Evolutionary conservation across 2,888 invertebrate species (phyloP).

Genomic region (Panzeria rudis): DNA sequence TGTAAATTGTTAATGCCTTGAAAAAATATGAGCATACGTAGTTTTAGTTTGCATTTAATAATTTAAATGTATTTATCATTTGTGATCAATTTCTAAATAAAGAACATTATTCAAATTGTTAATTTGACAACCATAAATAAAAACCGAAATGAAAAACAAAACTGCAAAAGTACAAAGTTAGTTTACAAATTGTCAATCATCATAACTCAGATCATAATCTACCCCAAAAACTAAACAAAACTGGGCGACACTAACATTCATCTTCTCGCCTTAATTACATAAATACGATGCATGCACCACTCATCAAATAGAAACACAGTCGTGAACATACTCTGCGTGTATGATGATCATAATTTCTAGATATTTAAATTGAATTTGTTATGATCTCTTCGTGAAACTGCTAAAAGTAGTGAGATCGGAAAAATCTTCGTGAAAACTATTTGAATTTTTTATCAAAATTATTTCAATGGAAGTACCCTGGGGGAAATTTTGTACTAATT

Average conservation of each 20-base stretch:
- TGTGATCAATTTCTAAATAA: constrained; percentile 13
- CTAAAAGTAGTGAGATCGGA: not conserved
- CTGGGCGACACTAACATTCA: constrained; percentile 7
- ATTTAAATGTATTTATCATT: constrained; percentile 2
- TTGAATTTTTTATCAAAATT: too few relatives aligned
- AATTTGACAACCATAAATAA: constrained; percentile 59
- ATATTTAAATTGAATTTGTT: constrained; percentile 54
- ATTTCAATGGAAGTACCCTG: too few relatives aligned
- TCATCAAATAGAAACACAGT: constrained; percentile 41
- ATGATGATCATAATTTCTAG: constrained; percentile 69
- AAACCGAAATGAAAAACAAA: not conserved
- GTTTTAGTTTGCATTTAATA: not conserved
- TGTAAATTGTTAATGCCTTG: too few relatives aligned
- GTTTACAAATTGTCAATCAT: constrained; percentile 70
- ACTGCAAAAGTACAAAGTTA: constrained; percentile 40
- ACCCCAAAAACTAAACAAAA: constrained; percentile 39
- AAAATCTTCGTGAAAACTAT: not conserved
- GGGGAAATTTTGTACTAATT: too few relatives aligned
- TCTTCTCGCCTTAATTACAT: constrained; percentile 37
- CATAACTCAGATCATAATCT: constrained; percentile 71
- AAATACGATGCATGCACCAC: not conserved
- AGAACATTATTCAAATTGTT: constrained; percentile 62
- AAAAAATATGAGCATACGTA: too few relatives aligned
- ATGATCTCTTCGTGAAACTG: constrained; percentile 21
- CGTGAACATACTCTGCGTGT: constrained; percentile 70